phyloP scores from a whole-genome alignment of 2,888 invertebrate species.

The Eupithecia exiguata region DNA sequence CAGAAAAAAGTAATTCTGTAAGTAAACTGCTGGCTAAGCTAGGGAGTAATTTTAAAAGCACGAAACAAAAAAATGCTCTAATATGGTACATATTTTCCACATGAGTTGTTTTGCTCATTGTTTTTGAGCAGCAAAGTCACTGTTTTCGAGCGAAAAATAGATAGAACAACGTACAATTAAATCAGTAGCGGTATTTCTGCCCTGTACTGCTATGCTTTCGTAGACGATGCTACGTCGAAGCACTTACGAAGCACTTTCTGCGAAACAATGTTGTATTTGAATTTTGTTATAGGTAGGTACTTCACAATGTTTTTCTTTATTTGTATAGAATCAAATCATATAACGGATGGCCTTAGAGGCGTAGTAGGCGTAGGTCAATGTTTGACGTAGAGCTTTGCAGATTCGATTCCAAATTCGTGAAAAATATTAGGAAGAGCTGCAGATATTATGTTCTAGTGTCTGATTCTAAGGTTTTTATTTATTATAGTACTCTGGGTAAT shows the following conservation, averaged over 20 bases:
- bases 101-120: neutral
- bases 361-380: neutral
- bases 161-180: neutral
- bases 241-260: slow-evolving; percentile 17
- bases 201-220: slow-evolving; percentile 10
- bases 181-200: slow-evolving; percentile 16
- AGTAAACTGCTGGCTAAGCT: neutral
- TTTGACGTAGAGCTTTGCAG: neutral
- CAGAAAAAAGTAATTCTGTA: neutral
- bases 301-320: neutral
- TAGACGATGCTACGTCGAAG: slow-evolving; percentile 26
- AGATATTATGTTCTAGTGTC: neutral
- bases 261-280: neutral
- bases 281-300: no score
- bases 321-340: neutral
- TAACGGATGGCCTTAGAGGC: neutral
- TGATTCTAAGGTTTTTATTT: no score
- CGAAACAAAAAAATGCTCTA: neutral
- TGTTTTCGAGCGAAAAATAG: neutral
- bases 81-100: neutral
- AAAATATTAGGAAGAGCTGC: neutral
- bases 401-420: neutral
- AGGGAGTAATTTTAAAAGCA: neutral
- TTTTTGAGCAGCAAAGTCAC: neutral
- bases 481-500: no score